Evolutionary conservation across 2,797 vertebrate species (phyloP).

Genomic region (Catamblyrhynchus diadema): DNA sequence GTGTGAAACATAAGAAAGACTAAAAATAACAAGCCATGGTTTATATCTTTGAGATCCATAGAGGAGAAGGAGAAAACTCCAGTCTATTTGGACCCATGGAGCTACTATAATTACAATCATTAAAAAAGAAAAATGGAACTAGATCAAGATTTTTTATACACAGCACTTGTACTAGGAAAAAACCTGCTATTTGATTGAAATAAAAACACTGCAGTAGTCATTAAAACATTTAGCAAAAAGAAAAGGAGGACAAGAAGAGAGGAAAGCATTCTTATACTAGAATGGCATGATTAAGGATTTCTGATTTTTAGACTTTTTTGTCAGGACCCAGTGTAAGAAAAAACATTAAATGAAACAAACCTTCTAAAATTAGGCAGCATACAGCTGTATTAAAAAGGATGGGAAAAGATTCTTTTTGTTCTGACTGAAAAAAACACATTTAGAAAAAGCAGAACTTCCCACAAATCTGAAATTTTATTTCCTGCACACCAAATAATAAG

Average conservation of each 20-base stretch:
- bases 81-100: neutral
- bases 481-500: neutral
- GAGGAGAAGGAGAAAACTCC: neutral
- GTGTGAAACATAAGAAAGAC: neutral
- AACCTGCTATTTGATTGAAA: neutral
- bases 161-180: neutral
- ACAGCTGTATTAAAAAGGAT: neutral
- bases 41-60: neutral
- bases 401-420: neutral
- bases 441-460: neutral
- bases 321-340: neutral
- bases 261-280: neutral
- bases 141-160: neutral
- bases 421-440: neutral
- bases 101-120: neutral
- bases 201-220: neutral
- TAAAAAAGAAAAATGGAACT: neutral
- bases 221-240: neutral
- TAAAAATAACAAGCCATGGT: neutral
- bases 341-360: neutral
- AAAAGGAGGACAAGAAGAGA: neutral
- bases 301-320: neutral
- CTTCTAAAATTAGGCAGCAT: neutral
- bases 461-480: neutral
- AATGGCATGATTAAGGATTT: neutral